Conservation (phyloP, 2,888 invertebrate genomes). For the Lagria hirta region DNA sequence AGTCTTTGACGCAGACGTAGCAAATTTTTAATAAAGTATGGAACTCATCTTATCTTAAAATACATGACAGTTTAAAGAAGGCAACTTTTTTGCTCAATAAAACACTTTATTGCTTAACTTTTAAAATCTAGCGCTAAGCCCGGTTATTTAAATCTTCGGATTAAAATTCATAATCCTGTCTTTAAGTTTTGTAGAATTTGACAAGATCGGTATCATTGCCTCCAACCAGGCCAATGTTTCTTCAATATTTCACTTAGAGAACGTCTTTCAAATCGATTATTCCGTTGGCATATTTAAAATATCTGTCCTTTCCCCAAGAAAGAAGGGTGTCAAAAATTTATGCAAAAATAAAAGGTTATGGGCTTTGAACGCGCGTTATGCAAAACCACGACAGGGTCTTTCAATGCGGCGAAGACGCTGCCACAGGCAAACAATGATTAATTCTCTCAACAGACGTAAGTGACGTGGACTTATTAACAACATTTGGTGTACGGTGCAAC, state of each 20-base stretch:
- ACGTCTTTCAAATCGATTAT: background rate
- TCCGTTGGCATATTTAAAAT: conserved; percentile 2
- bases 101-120: conserved; percentile 33
- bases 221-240: conserved; percentile 9
- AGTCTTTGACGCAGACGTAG: too few species aligned
- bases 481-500: conserved; percentile 30
- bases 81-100: background rate
- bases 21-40: too few species aligned
- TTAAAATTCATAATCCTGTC: conserved; percentile 35
- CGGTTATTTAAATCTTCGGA: conserved; percentile 32
- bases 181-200: conserved; percentile 27
- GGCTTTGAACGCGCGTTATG: conserved; percentile 18
- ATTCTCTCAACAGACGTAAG: conserved; percentile 28
- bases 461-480: conserved; percentile 33
- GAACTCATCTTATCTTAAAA: too few species aligned
- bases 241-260: conserved; percentile 9
- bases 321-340: conserved; percentile 12
- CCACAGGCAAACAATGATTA: conserved; percentile 29
- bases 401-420: conserved; percentile 22
- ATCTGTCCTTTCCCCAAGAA: conserved; percentile 3
- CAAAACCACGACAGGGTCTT: conserved; percentile 21
- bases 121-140: conserved; percentile 28
- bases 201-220: conserved; percentile 26
- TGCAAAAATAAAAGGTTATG: conserved; percentile 16
- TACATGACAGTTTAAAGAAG: background rate